Base-by-base conservation (phyloP, 2,797 vertebrate species). In the Ceryle rudis region DNA sequence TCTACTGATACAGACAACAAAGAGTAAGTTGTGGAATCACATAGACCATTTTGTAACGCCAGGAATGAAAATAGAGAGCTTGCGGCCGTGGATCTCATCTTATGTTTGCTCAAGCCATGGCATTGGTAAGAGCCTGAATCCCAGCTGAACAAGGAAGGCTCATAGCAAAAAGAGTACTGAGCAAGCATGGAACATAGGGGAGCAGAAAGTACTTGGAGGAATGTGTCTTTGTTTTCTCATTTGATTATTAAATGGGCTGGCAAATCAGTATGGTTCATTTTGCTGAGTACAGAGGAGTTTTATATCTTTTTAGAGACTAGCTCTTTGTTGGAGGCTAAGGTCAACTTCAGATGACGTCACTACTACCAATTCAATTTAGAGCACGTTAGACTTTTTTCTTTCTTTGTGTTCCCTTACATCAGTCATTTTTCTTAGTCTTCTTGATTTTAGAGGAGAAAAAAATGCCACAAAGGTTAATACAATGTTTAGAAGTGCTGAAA, bases 101-200 rank as follows among this genome's bases (percentile, higher is more conserved):
- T 57, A 15, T 14, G 16, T 8, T 46, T 42, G 15, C 39, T 55
- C 33, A 70, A 79, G 7, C 39, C n/a, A 15, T 3, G 18, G 14
- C 11, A 25, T 16, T 10, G 11, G 6, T 14, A 42, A 74, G 23
- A 74, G 14, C 18, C 51, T 73, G 64, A 80, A 92, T 52, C 31
- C 6, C 46, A 51, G 2, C 0, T 64, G 67, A 65, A 66, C 10
- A 54, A 35, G 61, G 19, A 69, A 5, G 16, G 2, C 5, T 25
- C 6, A 16, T 1, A 39, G 35, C 2, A 64, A 64, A 73, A 70
- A 21, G 31, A 1, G 20, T 26, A 8, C 7, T 41, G n/a, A 64
- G 23, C 10, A 51, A 26, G 4, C 8, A 41, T 0, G 23, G 41
- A 22, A 31, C 18, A 11, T 2, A 39, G 4, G 1, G 29, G 15